Percentiles rank a stretch among this genome's conserved stretches.
These are phyloP conservation scores for Prionailurus bengalensis DNA, from an alignment of 2,113 vertebrate species.

Conservation along the genomic window DNA sequence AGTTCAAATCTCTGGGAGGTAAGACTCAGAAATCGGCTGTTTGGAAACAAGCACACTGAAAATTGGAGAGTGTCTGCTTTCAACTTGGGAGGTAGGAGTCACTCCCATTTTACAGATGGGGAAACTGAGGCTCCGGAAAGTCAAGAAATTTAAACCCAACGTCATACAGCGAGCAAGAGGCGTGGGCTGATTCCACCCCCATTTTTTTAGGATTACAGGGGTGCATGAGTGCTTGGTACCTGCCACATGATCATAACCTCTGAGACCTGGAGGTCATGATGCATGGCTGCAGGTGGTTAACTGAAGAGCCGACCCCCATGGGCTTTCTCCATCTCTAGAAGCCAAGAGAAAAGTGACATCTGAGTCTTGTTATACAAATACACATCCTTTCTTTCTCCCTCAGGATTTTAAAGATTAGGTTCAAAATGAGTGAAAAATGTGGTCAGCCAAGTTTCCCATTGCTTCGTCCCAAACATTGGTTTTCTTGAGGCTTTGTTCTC, in stretches of 20 bases:
- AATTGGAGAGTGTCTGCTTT: neutral
- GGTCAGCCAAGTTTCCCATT: neutral
- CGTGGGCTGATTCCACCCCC: too few species aligned
- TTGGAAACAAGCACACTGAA: neutral
- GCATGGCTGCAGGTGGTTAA: too few species aligned
- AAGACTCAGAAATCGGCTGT: neutral
- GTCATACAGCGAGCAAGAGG: neutral
- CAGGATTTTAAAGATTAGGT: conserved; percentile 12
- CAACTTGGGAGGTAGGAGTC: neutral
- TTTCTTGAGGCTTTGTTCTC: neutral
- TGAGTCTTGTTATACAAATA: neutral
- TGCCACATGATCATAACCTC: too few species aligned
- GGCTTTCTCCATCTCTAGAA: neutral
- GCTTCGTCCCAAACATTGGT: neutral
- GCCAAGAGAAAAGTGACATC: neutral
- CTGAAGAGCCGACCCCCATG: fast-evolving
- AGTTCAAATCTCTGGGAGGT: neutral
- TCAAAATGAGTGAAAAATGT: neutral
- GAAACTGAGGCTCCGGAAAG: neutral
- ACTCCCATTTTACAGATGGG: neutral
- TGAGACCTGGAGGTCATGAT: neutral
- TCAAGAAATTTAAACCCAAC: neutral
- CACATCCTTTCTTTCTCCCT: neutral
- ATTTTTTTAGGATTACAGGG: neutral
- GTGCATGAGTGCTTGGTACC: fast-evolving